A percentile compares a stretch with the other conserved stretches of the same genome.
These are phyloP conservation scores for Clupea harengus DNA, from an alignment of 2,113 vertebrate genomes.

Conservation along the genomic window DNA sequence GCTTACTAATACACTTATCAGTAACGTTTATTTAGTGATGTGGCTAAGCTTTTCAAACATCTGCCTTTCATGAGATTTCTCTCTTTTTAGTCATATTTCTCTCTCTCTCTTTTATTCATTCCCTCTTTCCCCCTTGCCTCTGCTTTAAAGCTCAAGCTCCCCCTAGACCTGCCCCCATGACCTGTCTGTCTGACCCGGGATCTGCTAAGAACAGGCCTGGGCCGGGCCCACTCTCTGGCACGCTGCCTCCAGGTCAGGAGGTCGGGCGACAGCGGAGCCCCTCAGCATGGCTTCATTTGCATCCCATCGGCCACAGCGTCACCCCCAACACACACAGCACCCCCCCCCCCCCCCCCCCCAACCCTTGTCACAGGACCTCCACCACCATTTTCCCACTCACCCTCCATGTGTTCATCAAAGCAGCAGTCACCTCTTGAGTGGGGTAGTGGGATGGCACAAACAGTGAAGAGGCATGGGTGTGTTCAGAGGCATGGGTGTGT, in stretches of 20 bases:
- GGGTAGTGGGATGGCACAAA: neutral
- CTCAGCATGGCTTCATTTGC: neutral
- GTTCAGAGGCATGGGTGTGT: neutral
- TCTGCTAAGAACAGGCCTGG: neutral
- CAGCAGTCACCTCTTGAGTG: neutral
- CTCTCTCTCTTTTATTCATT: neutral
- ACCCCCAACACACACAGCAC: neutral
- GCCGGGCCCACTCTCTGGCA: neutral
- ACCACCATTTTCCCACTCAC: neutral
- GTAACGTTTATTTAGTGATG: neutral
- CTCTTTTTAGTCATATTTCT: neutral
- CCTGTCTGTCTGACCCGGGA: neutral
- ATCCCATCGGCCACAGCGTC: conserved; percentile 16
- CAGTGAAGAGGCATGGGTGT: neutral
- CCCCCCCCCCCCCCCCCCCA: neutral
- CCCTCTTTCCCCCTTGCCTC: neutral
- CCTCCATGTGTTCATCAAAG: neutral
- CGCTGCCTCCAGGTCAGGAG: conserved; percentile 2
- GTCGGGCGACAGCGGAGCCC: neutral
- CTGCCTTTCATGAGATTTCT: neutral
- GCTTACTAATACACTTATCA: neutral
- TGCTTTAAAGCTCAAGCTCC: neutral
- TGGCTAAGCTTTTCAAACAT: neutral
- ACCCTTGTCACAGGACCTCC: neutral
- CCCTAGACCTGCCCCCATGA: neutral